Conservation (phyloP, 2,888 invertebrate species). For the Halictus quadricinctus region DNA sequence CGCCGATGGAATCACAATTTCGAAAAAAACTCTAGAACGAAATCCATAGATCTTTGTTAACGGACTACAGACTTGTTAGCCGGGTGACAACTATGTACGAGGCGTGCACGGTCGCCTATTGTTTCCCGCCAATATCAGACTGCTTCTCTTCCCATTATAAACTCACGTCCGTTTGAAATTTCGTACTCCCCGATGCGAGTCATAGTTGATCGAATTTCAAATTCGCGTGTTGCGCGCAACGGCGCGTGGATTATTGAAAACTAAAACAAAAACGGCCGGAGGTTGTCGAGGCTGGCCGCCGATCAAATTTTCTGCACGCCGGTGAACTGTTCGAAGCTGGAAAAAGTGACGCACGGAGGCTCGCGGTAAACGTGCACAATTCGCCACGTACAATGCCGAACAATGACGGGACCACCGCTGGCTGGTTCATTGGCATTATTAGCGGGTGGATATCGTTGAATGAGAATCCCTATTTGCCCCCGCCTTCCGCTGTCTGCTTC, state of each 20-base stretch:
- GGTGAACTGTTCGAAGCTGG: constrained; percentile 34
- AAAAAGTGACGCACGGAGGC: constrained; percentile 35
- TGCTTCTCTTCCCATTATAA: neutral
- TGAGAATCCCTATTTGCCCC: constrained; percentile 57
- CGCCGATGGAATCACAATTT: neutral
- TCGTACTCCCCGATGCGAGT: neutral
- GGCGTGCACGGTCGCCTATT: neutral
- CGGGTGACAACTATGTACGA: neutral
- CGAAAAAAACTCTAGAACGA: neutral
- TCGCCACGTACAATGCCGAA: constrained; percentile 44
- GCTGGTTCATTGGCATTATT: constrained; percentile 54
- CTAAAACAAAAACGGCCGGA: constrained; percentile 6
- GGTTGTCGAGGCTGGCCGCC: constrained; percentile 16
- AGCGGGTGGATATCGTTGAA: constrained; percentile 56
- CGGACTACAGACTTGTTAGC: neutral
- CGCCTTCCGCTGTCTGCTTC: neutral
- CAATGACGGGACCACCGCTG: constrained; percentile 23
- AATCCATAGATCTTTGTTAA: neutral
- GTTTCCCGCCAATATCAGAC: neutral
- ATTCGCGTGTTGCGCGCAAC: constrained; percentile 5
- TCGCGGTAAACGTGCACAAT: constrained; percentile 39
- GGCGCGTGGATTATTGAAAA: neutral
- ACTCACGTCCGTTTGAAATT: neutral
- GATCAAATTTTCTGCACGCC: constrained; percentile 51
- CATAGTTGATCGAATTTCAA: constrained; percentile 2